Percentiles rank a stretch among this genome's conserved stretches.
phyloP scores from a whole-genome alignment of 2,797 vertebrate species.

The Ptychadena robeensis region DNA sequence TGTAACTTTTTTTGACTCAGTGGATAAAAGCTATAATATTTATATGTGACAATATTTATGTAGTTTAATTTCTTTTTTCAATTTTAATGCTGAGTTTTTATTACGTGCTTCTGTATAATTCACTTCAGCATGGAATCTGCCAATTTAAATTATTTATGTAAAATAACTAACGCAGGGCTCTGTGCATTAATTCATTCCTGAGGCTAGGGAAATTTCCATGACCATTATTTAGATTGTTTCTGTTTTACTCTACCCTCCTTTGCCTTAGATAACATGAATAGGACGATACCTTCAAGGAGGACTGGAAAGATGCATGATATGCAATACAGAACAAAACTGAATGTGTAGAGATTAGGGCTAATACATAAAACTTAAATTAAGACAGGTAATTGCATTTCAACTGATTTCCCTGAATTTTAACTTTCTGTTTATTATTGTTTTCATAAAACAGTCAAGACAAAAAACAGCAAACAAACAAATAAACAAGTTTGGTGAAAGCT shows the following conservation, averaged over 20 bases:
- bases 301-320: not conserved
- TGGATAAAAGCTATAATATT: too few relatives aligned
- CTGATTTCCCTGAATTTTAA: not conserved
- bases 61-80: not conserved
- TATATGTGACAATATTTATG: not conserved
- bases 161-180: constrained; percentile 27
- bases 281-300: constrained; percentile 9
- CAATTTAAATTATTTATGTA: constrained; percentile 41
- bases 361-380: not conserved
- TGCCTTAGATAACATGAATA: constrained; percentile 24
- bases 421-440: not conserved
- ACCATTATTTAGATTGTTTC: constrained; percentile 13
- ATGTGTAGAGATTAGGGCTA: not conserved
- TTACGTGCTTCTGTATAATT: constrained; percentile 10
- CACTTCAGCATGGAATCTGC: constrained; percentile 26
- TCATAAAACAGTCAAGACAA: not conserved
- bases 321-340: too few relatives aligned
- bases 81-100: constrained; percentile 19
- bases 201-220: constrained; percentile 22
- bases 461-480: not conserved
- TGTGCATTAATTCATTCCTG: constrained; percentile 33
- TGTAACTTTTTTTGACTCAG: not conserved
- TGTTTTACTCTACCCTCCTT: constrained; percentile 3
- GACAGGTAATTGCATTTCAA: not conserved
- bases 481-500: too few relatives aligned